These are phyloP conservation scores for Tholera decimalis DNA, from an alignment of 2,888 invertebrate species.

Conservation along the genomic window DNA sequence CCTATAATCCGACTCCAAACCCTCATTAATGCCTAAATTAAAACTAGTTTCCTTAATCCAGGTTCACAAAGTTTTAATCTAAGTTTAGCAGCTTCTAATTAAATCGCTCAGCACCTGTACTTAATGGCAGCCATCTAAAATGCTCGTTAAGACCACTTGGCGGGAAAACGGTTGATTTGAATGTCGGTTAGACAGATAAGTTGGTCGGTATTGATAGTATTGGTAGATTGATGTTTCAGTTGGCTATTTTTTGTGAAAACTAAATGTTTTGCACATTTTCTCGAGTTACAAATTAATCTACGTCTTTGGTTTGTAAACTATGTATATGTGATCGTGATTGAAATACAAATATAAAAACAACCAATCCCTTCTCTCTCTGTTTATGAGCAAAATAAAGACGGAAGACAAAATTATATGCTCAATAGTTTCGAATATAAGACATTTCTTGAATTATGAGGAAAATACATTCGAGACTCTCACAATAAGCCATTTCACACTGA, in stretches of 20 bases:
- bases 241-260: not conserved
- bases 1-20: not conserved
- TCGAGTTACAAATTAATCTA: no score
- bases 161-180: conserved; percentile 41
- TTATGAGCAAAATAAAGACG: no score
- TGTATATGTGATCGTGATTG: no score
- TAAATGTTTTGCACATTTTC: no score
- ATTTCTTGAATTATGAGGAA: no score
- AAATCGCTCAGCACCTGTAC: conserved; percentile 49
- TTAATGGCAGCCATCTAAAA: conserved; percentile 46
- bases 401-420: no score
- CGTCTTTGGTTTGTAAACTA: no score
- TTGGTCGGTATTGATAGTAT: conserved; percentile 5
- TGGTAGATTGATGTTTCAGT: conserved; percentile 6
- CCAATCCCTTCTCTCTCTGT: no score
- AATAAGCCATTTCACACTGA: no score
- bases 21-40: conserved; percentile 19
- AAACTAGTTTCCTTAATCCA: conserved; percentile 45
- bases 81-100: conserved; percentile 47
- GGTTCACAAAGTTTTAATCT: conserved; percentile 37
- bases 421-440: no score
- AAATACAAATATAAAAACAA: no score
- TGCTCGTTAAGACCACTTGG: conserved; percentile 55
- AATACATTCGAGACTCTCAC: no score
- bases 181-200: conserved; percentile 31